phyloP scores from a whole-genome alignment of 2,113 vertebrate genomes.

The Platichthys stellatus region DNA sequence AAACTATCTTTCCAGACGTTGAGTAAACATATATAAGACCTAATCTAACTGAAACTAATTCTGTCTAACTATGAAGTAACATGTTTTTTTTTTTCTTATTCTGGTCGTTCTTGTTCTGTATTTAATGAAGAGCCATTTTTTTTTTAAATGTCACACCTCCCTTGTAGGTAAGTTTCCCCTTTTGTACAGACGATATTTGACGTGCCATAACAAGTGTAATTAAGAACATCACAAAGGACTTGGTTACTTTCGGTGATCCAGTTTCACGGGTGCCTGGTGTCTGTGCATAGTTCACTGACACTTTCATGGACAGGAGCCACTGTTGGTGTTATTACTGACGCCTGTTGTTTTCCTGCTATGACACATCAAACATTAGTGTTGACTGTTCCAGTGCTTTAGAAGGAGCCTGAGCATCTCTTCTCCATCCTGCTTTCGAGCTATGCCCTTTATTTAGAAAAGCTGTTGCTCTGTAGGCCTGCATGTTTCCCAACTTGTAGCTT shows the following conservation, averaged over 20 bases:
- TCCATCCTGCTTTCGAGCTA: too few relatives aligned
- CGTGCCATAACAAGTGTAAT: background rate
- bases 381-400: background rate
- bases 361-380: background rate
- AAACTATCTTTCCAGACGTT: constrained; percentile 8
- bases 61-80: background rate
- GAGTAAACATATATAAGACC: constrained; percentile 12
- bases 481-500: background rate
- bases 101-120: background rate
- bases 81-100: background rate
- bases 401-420: too few relatives aligned
- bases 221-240: background rate
- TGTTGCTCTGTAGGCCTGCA: background rate
- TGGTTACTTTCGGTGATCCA: background rate
- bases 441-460: too few relatives aligned
- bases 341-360: background rate
- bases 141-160: background rate
- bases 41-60: background rate
- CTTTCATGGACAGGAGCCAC: background rate
- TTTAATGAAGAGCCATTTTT: background rate
- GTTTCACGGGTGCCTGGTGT: background rate
- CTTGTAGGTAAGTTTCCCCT: too few relatives aligned
- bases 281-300: background rate
- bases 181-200: background rate
- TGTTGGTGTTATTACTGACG: background rate